Evolutionary conservation across 2,797 vertebrate species (phyloP).

Genomic region (Thamnophis elegans): DNA sequence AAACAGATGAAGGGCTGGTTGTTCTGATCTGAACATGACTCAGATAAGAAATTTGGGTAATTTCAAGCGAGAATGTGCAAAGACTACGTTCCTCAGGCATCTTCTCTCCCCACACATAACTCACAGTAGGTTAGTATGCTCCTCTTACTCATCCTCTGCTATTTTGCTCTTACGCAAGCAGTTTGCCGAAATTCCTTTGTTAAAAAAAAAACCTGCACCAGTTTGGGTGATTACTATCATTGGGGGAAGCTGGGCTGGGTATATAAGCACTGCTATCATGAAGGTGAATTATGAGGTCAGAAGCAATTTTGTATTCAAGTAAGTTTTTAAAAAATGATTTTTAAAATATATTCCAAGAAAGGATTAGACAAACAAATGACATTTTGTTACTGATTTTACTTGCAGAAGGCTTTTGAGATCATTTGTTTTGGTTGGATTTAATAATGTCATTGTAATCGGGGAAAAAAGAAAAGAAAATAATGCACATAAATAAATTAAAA

Average conservation of each 20-base stretch:
- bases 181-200: background rate
- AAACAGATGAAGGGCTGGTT: background rate
- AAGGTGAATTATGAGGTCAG: background rate
- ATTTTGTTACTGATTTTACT: conserved; percentile 5
- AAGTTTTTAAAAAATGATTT: background rate
- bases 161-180: background rate
- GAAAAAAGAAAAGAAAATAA: background rate
- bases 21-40: background rate
- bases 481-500: background rate
- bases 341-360: background rate
- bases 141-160: background rate
- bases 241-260: background rate
- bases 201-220: background rate
- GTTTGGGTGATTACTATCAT: background rate
- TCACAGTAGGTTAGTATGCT: background rate
- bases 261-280: background rate
- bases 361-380: background rate
- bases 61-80: background rate
- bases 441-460: background rate
- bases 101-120: background rate
- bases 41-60: background rate
- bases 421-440: background rate
- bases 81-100: background rate
- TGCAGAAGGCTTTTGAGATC: background rate
- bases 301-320: conserved; percentile 27